Conservation (phyloP, 2,888 invertebrate genomes). For the Junonia oenone region DNA sequence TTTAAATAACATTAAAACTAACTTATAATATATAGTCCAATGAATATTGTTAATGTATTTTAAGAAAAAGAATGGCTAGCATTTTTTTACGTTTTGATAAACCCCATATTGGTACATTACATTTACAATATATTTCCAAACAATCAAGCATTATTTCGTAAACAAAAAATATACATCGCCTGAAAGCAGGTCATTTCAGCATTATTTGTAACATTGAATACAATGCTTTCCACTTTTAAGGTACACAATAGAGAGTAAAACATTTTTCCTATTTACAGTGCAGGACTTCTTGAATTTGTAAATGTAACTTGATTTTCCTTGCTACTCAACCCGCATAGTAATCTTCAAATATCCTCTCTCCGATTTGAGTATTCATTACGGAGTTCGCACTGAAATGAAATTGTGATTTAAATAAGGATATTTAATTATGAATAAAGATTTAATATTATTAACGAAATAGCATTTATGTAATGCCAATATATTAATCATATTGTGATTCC, state of each 20-base stretch:
- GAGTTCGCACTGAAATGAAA: background rate
- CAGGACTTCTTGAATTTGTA: conserved; percentile 19
- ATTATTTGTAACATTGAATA: conserved; percentile 14
- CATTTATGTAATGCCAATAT: too few relatives aligned
- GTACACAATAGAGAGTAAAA: conserved; percentile 12
- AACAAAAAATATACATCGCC: background rate
- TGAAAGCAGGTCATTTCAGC: conserved; percentile 9
- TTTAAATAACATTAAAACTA: background rate
- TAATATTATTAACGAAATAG: too few relatives aligned
- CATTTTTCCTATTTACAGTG: conserved; percentile 10
- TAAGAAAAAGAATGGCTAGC: too few relatives aligned
- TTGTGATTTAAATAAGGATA: background rate
- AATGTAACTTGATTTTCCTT: conserved; percentile 17
- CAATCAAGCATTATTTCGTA: background rate
- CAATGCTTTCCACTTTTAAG: conserved; percentile 10
- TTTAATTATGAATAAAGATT: background rate
- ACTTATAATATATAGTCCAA: too few relatives aligned
- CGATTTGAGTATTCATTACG: conserved; percentile 10
- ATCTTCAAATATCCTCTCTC: conserved; percentile 14
- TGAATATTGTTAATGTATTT: too few relatives aligned
- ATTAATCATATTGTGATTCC: too few relatives aligned
- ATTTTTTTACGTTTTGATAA: too few relatives aligned
- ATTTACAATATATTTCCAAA: background rate
- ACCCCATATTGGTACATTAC: too few relatives aligned
- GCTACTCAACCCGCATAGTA: conserved; percentile 18